A percentile compares a stretch with the other conserved stretches of the same genome.
These are phyloP conservation scores for Drosophila sordidapex DNA, from an alignment of 2,888 invertebrate species.

Conservation along the genomic window DNA sequence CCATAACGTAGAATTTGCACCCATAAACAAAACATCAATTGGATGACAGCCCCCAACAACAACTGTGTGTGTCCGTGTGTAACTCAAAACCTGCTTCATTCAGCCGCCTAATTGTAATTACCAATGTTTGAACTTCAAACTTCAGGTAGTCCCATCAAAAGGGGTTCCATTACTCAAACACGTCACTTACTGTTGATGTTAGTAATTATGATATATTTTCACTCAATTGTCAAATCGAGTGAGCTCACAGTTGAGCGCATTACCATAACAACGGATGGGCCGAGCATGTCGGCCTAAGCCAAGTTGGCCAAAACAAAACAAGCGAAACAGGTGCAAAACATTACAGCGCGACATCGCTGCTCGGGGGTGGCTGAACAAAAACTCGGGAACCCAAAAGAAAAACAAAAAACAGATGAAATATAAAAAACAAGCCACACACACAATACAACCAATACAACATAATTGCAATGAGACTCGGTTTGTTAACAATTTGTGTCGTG, in stretches of 20 bases:
- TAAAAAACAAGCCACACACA: neutral
- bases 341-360: conserved; percentile 32
- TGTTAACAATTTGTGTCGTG: conserved; percentile 50
- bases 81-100: conserved; percentile 59
- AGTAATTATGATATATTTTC: conserved; percentile 61
- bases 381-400: conserved; percentile 13
- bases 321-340: conserved; percentile 72
- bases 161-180: conserved; percentile 48
- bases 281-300: conserved; percentile 42
- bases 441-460: conserved; percentile 63
- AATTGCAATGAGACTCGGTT: conserved; percentile 56
- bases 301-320: conserved; percentile 75
- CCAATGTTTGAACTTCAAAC: conserved; percentile 71
- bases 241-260: conserved; percentile 53
- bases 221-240: conserved; percentile 53
- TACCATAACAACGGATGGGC: conserved; percentile 69
- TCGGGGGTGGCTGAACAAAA: conserved; percentile 53
- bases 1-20: neutral
- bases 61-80: conserved; percentile 26
- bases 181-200: conserved; percentile 43
- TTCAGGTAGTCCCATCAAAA: conserved; percentile 18
- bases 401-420: conserved; percentile 11
- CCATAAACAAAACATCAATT: neutral
- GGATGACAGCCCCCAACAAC: conserved; percentile 4
- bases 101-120: conserved; percentile 69